Conservation (phyloP, 2,888 invertebrate genomes). For the Pachymerium ferrugineum region DNA sequence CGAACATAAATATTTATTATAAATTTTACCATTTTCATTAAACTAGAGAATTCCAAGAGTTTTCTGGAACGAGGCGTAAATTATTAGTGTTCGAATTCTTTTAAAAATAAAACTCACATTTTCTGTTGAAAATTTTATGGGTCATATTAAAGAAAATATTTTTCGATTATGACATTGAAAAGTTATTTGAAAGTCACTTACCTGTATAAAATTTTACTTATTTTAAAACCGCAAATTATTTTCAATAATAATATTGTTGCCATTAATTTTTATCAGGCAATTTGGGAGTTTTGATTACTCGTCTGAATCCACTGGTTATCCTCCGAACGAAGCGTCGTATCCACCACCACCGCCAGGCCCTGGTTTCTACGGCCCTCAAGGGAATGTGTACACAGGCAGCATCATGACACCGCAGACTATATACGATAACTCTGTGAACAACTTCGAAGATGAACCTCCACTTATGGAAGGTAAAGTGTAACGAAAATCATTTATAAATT, state of each 20-base stretch:
- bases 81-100: too few species aligned
- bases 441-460: conserved; percentile 36
- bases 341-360: background rate
- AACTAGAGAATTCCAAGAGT: too few species aligned
- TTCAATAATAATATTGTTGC: background rate
- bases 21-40: too few species aligned
- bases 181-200: too few species aligned
- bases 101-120: too few species aligned
- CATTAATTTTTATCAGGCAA: background rate
- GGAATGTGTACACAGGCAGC: conserved; percentile 33
- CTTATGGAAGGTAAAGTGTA: conserved; percentile 35
- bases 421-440: background rate
- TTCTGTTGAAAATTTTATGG: too few species aligned
- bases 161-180: too few species aligned
- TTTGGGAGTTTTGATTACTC: conserved; percentile 23
- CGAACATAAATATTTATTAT: background rate
- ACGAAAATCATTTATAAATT: background rate
- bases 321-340: background rate
- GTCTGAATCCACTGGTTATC: background rate
- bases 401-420: conserved; percentile 35
- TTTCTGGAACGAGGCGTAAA: too few species aligned
- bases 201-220: background rate
- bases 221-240: background rate
- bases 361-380: background rate
- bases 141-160: too few species aligned